These are phyloP conservation scores for Elymnias hypermnestra DNA, from an alignment of 1,140 invertebrate species.

Conservation along the genomic window DNA sequence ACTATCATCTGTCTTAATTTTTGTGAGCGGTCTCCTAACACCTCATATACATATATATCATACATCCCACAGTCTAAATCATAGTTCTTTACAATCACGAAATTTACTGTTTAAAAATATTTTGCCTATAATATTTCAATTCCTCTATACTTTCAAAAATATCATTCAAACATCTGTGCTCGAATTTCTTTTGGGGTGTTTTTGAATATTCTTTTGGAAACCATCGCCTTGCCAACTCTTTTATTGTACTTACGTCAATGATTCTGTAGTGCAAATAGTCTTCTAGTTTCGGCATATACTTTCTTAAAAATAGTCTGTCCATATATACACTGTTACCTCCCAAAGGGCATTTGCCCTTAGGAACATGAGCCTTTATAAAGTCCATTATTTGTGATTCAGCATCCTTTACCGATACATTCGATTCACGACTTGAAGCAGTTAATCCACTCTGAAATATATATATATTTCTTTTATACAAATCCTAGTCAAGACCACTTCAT, in stretches of 20 bases:
- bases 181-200: conserved; percentile 80
- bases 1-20: too few species aligned
- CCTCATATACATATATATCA: too few species aligned
- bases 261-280: conserved; percentile 94
- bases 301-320: conserved; percentile 87
- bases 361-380: conserved; percentile 84
- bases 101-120: conserved; percentile 47
- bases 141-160: conserved; percentile 92
- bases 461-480: too few species aligned
- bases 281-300: conserved; percentile 85
- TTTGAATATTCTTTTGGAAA: conserved; percentile 77
- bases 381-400: conserved; percentile 85
- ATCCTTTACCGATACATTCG: conserved; percentile 78
- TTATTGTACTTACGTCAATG: conserved; percentile 94
- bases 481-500: too few species aligned
- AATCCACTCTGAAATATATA: conserved; percentile 88
- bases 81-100: not conserved
- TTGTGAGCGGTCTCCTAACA: too few species aligned
- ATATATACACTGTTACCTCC: conserved; percentile 94
- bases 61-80: too few species aligned
- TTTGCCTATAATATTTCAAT: conserved; percentile 82
- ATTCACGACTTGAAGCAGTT: conserved; percentile 81
- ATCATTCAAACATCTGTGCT: conserved; percentile 88
- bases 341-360: conserved; percentile 81
- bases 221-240: conserved; percentile 90